Conservation (phyloP, 2,797 vertebrate species). For the Neostethus bicornis region DNA sequence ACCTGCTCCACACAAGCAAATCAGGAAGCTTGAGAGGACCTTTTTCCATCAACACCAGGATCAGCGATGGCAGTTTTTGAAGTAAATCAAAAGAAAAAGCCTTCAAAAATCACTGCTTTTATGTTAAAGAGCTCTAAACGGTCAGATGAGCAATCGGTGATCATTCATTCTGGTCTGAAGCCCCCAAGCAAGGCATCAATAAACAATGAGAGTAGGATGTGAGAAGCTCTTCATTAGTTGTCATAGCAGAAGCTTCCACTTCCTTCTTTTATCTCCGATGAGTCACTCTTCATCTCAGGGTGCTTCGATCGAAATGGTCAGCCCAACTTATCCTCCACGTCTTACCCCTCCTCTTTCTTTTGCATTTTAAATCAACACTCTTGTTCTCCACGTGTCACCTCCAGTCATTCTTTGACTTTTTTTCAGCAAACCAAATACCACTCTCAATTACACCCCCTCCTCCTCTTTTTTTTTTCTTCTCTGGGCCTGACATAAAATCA, state of each 20-base stretch:
- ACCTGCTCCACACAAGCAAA: background rate
- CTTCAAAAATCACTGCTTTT: constrained; percentile 55
- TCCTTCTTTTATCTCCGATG: constrained; percentile 75
- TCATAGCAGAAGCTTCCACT: constrained; percentile 50
- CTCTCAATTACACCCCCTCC: constrained; percentile 62
- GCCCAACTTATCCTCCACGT: constrained; percentile 9
- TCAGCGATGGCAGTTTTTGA: constrained; percentile 34
- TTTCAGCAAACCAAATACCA: constrained; percentile 57
- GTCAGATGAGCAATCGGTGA: constrained; percentile 54
- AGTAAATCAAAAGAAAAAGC: constrained; percentile 24
- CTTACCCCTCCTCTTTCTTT: constrained; percentile 45
- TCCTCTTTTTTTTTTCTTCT: constrained; percentile 20
- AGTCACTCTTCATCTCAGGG: constrained; percentile 64
- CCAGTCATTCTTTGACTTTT: constrained; percentile 55
- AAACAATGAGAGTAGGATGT: constrained; percentile 76
- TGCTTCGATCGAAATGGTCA: constrained; percentile 65
- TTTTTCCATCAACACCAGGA: constrained; percentile 21
- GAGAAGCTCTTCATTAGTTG: constrained; percentile 76
- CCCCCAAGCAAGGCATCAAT: constrained; percentile 73
- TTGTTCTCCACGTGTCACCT: constrained; percentile 66
- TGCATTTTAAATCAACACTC: constrained; percentile 74
- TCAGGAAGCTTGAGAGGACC: constrained; percentile 16
- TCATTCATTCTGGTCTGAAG: constrained; percentile 61
- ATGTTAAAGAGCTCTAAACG: constrained; percentile 69
- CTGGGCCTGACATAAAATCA: constrained; percentile 40